These are phyloP conservation scores for Pandemis corylana DNA, from an alignment of 2,888 invertebrate genomes.

Conservation along the genomic window DNA sequence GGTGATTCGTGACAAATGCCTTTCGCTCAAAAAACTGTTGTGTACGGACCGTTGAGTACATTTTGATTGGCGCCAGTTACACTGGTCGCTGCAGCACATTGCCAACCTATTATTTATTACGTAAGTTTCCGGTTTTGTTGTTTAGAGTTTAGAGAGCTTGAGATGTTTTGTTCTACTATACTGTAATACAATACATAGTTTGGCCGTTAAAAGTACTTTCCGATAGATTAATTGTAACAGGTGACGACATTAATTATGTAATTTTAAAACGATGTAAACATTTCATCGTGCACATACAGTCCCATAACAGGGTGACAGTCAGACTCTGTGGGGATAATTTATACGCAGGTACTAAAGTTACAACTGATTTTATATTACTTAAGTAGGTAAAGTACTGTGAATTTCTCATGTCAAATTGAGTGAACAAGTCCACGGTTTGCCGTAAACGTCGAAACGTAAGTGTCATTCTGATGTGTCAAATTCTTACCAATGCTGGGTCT, in stretches of 20 bases:
- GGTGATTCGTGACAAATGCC: not conserved
- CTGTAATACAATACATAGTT: not conserved
- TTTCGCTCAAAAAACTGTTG: conserved; percentile 2
- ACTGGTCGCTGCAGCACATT: conserved; percentile 14
- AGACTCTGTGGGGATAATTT: too few relatives aligned
- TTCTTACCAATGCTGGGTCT: conserved; percentile 95
- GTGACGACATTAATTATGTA: not conserved
- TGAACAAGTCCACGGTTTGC: too few relatives aligned
- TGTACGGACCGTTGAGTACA: conserved; percentile 16
- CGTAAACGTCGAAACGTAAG: not conserved
- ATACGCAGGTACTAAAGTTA: too few relatives aligned
- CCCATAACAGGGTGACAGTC: too few relatives aligned
- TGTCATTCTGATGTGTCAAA: not conserved
- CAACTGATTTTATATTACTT: too few relatives aligned
- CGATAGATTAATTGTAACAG: not conserved
- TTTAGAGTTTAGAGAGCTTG: not conserved
- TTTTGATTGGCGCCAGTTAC: conserved; percentile 25
- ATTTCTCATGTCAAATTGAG: too few relatives aligned
- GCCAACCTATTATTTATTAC: conserved; percentile 14
- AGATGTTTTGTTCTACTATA: not conserved
- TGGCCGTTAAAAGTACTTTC: not conserved
- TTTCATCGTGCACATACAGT: too few relatives aligned
- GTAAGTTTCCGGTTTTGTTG: conserved; percentile 20
- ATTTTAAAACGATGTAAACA: too few relatives aligned
- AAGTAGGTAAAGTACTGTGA: too few relatives aligned